A percentile compares a stretch with the other conserved stretches of the same genome.
Evolutionary conservation across 92 coral and sea anemone species (phyloP).

Genomic region (Isaurus tuberculatus): DNA sequence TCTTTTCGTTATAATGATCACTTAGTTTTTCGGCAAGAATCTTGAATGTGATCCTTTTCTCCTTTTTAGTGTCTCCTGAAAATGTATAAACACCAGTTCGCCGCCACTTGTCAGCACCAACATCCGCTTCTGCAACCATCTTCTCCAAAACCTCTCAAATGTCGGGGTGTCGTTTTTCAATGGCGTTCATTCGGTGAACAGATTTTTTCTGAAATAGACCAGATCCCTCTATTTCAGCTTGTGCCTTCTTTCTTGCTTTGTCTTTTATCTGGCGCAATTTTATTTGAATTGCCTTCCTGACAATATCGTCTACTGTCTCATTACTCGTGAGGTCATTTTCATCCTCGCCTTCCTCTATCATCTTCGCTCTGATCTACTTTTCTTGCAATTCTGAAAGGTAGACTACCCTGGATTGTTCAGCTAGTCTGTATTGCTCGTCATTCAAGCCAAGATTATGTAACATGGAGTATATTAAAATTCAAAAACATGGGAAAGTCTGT

Average conservation of each 20-base stretch:
- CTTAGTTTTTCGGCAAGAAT: slow-evolving; percentile 3
- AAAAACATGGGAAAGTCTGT: too few species aligned
- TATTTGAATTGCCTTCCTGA: slow-evolving; percentile 21
- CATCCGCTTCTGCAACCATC: slow-evolving; percentile 35
- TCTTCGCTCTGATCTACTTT: too few species aligned
- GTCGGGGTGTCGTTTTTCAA: slow-evolving; percentile 22
- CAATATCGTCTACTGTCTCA: slow-evolving; percentile 22
- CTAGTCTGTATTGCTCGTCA: too few species aligned
- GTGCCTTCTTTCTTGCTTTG: slow-evolving; percentile 11
- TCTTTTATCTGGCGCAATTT: slow-evolving; percentile 20
- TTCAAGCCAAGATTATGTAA: too few species aligned
- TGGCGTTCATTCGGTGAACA: background rate
- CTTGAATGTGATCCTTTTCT: slow-evolving; percentile 41
- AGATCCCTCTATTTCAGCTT: slow-evolving; percentile 9
- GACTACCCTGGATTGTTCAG: too few species aligned
- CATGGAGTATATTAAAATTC: too few species aligned
- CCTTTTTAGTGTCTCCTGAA: slow-evolving; percentile 48
- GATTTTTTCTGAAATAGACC: too few species aligned
- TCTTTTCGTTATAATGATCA: background rate
- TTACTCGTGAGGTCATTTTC: slow-evolving; percentile 16
- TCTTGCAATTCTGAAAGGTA: too few species aligned
- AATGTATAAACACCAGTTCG: slow-evolving; percentile 50
- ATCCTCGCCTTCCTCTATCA: too few species aligned
- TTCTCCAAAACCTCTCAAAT: slow-evolving; percentile 41
- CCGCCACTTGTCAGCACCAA: slow-evolving; percentile 54